Percentiles rank a stretch among this genome's conserved stretches.
Evolutionary conservation across 2,888 invertebrate species (phyloP).

Genomic region (Cataglyphis cursor): DNA sequence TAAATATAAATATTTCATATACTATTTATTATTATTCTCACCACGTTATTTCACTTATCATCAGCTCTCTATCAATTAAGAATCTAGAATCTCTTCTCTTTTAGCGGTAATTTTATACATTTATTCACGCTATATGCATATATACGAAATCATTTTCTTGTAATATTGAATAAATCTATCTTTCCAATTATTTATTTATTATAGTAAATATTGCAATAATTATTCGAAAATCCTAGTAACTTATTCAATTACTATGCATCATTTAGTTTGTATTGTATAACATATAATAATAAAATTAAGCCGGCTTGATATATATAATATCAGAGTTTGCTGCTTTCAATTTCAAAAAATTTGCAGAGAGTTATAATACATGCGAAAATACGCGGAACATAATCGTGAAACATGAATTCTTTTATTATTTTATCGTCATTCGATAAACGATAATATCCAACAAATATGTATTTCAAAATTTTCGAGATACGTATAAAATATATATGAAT

Average conservation of each 20-base stretch:
- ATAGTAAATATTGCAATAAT: background rate
- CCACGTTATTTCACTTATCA: conserved; percentile 59
- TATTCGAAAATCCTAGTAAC: background rate
- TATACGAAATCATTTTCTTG: background rate
- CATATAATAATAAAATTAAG: background rate
- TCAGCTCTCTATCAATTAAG: background rate
- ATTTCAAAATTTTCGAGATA: background rate
- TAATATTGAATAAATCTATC: background rate
- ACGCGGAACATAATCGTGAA: background rate
- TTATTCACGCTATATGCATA: background rate
- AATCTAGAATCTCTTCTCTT: background rate
- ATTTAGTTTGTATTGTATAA: background rate
- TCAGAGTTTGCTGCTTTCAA: background rate
- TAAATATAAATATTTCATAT: conserved; percentile 87
- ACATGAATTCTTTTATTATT: background rate
- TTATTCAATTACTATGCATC: background rate
- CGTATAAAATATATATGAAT: background rate
- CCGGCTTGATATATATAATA: background rate
- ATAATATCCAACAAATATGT: background rate
- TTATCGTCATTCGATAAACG: background rate
- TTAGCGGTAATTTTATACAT: background rate
- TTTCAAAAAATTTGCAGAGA: background rate
- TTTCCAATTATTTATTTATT: background rate
- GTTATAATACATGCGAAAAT: background rate
- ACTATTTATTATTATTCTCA: conserved; percentile 72